phyloP scores from a whole-genome alignment of 2,888 invertebrate species.

The Eristalis pertinax region DNA sequence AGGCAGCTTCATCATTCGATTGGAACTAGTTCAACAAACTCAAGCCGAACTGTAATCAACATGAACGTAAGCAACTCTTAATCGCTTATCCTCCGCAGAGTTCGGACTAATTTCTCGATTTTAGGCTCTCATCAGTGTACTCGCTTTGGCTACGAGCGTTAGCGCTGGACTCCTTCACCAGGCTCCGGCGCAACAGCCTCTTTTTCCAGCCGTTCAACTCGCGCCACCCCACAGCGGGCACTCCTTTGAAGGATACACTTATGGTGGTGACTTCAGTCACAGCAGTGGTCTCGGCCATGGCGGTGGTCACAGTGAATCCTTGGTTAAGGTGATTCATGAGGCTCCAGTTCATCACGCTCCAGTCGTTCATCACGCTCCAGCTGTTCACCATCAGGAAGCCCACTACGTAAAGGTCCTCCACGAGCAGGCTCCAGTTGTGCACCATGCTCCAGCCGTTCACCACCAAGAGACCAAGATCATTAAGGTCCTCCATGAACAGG shows the following conservation, averaged over 20 bases:
- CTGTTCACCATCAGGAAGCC: constrained; percentile 2
- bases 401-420: constrained; percentile 71
- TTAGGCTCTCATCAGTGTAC: constrained; percentile 36
- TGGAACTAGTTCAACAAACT: constrained; percentile 44
- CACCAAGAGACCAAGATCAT: constrained; percentile 67
- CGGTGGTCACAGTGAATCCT: constrained; percentile 64
- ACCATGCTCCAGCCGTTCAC: constrained; percentile 9
- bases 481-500: constrained; percentile 72
- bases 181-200: constrained; percentile 5
- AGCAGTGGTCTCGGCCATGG: background rate
- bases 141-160: constrained; percentile 36
- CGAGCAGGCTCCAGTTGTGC: constrained; percentile 39
- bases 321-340: constrained; percentile 74
- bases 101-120: background rate
- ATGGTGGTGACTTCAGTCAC: background rate
- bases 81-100: background rate
- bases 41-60: constrained; percentile 27
- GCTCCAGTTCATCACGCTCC: constrained; percentile 2
- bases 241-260: background rate
- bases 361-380: background rate
- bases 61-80: constrained; percentile 40
- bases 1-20: constrained; percentile 38
- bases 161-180: constrained; percentile 20
- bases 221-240: background rate
- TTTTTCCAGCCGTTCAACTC: constrained; percentile 3